Evolutionary conservation across 1,140 invertebrate genomes (phyloP).

Genomic region (Apolygus lucorum): DNA sequence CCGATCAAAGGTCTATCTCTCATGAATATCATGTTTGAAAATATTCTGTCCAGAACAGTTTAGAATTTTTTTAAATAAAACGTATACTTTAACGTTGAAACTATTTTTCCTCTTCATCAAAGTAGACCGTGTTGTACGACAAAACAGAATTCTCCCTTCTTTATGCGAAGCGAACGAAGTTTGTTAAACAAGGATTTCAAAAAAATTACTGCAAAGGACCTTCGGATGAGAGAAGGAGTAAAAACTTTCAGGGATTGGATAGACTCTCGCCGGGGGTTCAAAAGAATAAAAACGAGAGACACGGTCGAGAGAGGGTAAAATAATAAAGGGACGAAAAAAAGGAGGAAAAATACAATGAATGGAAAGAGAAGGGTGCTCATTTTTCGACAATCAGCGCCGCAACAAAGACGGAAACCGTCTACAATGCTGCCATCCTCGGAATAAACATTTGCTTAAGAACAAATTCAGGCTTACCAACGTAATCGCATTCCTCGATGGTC

Average conservation of each 20-base stretch:
- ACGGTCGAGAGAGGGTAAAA: neutral
- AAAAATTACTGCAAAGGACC: too few relatives aligned
- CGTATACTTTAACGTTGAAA: too few relatives aligned
- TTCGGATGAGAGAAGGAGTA: too few relatives aligned
- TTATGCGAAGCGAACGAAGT: too few relatives aligned
- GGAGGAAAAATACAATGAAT: neutral
- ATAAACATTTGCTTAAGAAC: conserved; percentile 14
- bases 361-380: conserved; percentile 1
- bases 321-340: neutral
- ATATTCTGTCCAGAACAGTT: too few relatives aligned
- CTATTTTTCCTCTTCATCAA: too few relatives aligned
- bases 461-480: conserved; percentile 11
- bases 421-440: conserved; percentile 1
- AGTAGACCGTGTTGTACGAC: too few relatives aligned
- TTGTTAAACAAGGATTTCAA: too few relatives aligned
- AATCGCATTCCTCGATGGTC: conserved; percentile 14
- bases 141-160: too few relatives aligned
- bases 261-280: neutral
- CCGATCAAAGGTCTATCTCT: too few relatives aligned
- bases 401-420: neutral
- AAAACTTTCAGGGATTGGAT: neutral
- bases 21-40: too few relatives aligned
- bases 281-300: neutral
- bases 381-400: conserved; percentile 10
- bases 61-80: too few relatives aligned